Percentiles rank a stretch among this genome's conserved stretches.
phyloP scores from a whole-genome alignment of 2,797 vertebrate genomes.

The Phrynocephalus forsythii region DNA sequence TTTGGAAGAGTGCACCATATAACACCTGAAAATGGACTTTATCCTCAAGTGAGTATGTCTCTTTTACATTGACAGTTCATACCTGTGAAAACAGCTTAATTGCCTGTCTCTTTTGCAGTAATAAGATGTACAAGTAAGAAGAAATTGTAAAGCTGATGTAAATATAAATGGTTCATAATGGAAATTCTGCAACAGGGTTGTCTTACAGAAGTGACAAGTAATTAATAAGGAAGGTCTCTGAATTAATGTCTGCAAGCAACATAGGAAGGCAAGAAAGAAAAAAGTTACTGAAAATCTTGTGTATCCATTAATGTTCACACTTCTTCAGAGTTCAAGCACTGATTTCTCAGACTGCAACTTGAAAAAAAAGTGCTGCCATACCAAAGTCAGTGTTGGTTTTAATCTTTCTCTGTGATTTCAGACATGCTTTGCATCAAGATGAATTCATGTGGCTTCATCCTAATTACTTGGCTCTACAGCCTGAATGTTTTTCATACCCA shows the following conservation, averaged over 20 bases:
- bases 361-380: conserved; percentile 10
- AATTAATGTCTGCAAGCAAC: conserved; percentile 15
- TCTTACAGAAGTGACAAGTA: conserved; percentile 56
- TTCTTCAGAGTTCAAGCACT: neutral
- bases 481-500: neutral
- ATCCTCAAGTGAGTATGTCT: conserved; percentile 39
- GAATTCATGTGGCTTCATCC: neutral
- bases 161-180: conserved; percentile 63
- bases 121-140: conserved; percentile 53
- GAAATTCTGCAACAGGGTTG: conserved; percentile 56
- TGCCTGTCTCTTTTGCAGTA: conserved; percentile 54
- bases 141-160: conserved; percentile 56
- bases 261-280: conserved; percentile 36
- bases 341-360: conserved; percentile 23
- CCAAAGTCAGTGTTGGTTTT: neutral
- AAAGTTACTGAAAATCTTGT: conserved; percentile 11
- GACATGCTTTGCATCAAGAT: neutral
- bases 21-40: conserved; percentile 23
- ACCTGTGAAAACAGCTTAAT: conserved; percentile 64
- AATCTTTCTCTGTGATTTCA: neutral
- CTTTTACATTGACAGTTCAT: conserved; percentile 44
- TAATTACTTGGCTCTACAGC: neutral
- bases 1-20: conserved; percentile 36
- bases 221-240: conserved; percentile 55
- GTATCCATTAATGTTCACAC: conserved; percentile 34